A percentile compares a stretch with the other conserved stretches of the same genome.
Conservation (phyloP, 2,888 invertebrate genomes). For the Drosophila tanythrix region DNA sequence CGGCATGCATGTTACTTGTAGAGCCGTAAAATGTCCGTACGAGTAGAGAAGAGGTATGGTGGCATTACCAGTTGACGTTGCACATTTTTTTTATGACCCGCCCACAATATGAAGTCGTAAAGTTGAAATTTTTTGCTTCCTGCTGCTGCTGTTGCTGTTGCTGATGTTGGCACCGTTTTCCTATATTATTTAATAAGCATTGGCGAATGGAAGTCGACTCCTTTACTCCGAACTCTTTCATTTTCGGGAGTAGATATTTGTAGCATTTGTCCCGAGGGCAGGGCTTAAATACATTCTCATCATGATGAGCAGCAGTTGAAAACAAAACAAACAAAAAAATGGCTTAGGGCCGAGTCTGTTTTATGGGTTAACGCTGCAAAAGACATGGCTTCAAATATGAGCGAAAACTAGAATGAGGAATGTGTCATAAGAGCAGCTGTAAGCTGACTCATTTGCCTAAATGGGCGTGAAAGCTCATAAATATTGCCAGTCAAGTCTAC, state of each 20-base stretch:
- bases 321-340: slow-evolving; percentile 10
- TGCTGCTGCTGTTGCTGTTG: slow-evolving; percentile 57
- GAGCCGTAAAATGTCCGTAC: slow-evolving; percentile 44
- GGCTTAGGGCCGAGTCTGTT: slow-evolving; percentile 44
- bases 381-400: slow-evolving; percentile 36
- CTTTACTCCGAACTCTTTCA: background rate
- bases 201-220: slow-evolving; percentile 43
- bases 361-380: slow-evolving; percentile 56
- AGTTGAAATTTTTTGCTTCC: slow-evolving; percentile 74
- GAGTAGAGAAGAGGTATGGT: background rate
- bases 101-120: slow-evolving; percentile 81
- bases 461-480: slow-evolving; percentile 48
- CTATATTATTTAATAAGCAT: slow-evolving; percentile 77
- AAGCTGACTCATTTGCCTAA: slow-evolving; percentile 58
- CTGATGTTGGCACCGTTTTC: slow-evolving; percentile 48
- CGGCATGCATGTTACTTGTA: slow-evolving; percentile 55
- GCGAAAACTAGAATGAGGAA: slow-evolving; percentile 37
- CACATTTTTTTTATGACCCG: slow-evolving; percentile 78
- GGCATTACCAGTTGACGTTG: slow-evolving; percentile 60
- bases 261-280: slow-evolving; percentile 23
- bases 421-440: slow-evolving; percentile 54
- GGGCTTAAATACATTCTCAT: slow-evolving; percentile 24
- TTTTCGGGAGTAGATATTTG: slow-evolving; percentile 50
- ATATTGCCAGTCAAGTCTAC: slow-evolving; percentile 15
- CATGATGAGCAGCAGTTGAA: slow-evolving; percentile 25